Evolutionary conservation across 2,888 invertebrate genomes (phyloP), one percentile per base, ranked within the genome.

Genomic region (Drosophila fungiperda): DNA sequence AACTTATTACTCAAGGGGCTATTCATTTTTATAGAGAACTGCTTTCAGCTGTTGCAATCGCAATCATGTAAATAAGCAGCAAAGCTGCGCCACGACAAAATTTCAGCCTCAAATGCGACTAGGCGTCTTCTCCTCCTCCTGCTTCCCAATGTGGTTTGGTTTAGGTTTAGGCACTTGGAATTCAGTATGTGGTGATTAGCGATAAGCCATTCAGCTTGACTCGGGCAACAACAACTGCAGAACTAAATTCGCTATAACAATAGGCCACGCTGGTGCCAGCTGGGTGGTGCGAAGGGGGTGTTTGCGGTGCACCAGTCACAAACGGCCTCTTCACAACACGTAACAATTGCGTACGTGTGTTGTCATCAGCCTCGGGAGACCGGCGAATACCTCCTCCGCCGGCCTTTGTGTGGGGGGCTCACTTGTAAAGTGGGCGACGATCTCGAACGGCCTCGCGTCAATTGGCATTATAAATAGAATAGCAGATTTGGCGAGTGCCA

Each of bases 401-500:
- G 23, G 45, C 8, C 45, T 45, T 45, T 23, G 29, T 29, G 29
- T 1, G 38, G 12, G 3, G 42, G 20, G 7, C 26, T 8, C n/a
- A 36, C 26, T 73, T 72, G 83, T 74, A 76, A 76, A 71, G 82
- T 83, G 74, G 80, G 73, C 87, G 82, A 75, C 45, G 54, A 55
- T 38, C 26, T 68, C 68, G 74, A 8, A 45, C 59, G 82, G 74
- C 84, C 87, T 85, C 87, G 77, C 71, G 68, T 72, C 77, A 85
- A 89, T 89, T 89, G 82, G 55, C 73, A 77, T 72, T 73, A 82
- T 70, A 89, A 89, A 89, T 85, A 85, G 89, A 85, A 76, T 67
- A 12, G 5, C 38, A 59, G 57, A 76, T 73, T 83, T 78, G 54
- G 78, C 76, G 81, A 70, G 57, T 73, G 74, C 65, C 57, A 36